These are phyloP conservation scores for Anas platyrhynchos DNA, from an alignment of 2,113 vertebrate genomes.

Conservation along the genomic window DNA sequence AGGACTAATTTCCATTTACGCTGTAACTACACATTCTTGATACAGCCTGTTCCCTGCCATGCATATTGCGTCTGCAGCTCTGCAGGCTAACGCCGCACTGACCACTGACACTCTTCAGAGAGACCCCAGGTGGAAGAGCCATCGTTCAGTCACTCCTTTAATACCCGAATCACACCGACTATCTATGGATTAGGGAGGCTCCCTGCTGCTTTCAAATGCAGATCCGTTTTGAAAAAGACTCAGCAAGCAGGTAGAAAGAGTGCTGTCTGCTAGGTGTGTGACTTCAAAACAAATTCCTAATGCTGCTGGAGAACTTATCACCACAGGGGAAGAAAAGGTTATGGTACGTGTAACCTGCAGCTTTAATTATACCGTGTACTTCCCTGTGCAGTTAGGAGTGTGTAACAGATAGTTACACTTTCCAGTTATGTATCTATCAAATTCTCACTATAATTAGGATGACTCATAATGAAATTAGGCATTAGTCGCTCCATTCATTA, in stretches of 20 bases:
- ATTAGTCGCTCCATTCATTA: constrained; percentile 65
- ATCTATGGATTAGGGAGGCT: background rate
- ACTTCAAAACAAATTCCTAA: background rate
- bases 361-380: constrained; percentile 45
- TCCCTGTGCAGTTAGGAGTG: constrained; percentile 59
- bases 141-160: background rate
- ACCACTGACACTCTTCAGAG: background rate
- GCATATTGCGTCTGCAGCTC: background rate
- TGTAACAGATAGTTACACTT: constrained; percentile 69
- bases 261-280: background rate
- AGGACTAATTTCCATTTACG: background rate
- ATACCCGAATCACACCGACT: background rate
- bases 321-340: constrained; percentile 18
- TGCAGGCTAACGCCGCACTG: background rate
- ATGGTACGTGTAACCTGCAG: constrained; percentile 26
- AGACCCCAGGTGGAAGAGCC: background rate
- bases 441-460: constrained; percentile 71
- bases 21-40: background rate
- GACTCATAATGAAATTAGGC: constrained; percentile 73
- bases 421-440: constrained; percentile 64
- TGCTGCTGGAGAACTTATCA: constrained; percentile 30
- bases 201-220: background rate
- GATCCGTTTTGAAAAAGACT: background rate
- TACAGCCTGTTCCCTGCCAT: fast-evolving
- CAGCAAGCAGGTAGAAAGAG: background rate